Conservation (phyloP, 2,113 vertebrate genomes). For the Archocentrus centrarchus region DNA sequence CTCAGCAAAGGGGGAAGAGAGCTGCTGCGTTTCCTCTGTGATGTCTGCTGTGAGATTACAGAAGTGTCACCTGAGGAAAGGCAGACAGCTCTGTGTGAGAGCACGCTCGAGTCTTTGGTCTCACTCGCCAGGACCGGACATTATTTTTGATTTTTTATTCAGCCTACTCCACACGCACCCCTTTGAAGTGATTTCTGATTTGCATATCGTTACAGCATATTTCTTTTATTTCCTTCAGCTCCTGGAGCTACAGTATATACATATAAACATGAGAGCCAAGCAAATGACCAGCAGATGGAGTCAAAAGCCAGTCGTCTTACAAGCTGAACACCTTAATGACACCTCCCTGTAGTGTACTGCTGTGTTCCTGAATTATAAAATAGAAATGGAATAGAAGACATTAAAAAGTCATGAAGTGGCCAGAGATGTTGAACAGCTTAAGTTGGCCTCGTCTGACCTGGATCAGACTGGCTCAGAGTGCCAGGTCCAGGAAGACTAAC, state of each 20-base stretch:
- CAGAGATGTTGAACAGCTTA: slow-evolving; percentile 14
- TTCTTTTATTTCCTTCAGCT: slow-evolving; percentile 19
- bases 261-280: slow-evolving; percentile 11
- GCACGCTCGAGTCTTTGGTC: slow-evolving; percentile 23
- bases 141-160: slow-evolving; percentile 40
- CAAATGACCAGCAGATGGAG: slow-evolving; percentile 68
- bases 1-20: slow-evolving; percentile 15
- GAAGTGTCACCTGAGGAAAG: slow-evolving; percentile 50
- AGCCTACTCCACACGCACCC: background rate
- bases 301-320: slow-evolving; percentile 40
- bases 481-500: background rate
- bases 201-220: slow-evolving; percentile 6
- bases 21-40: slow-evolving; percentile 31
- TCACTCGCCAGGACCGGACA: slow-evolving; percentile 15
- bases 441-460: background rate
- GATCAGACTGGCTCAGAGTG: background rate
- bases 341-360: slow-evolving; percentile 17
- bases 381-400: slow-evolving; percentile 19
- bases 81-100: slow-evolving; percentile 28
- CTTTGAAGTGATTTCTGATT: slow-evolving; percentile 46
- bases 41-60: slow-evolving; percentile 53
- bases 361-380: slow-evolving; percentile 45
- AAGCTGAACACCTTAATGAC: slow-evolving; percentile 7
- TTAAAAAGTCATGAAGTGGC: slow-evolving; percentile 47
- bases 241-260: background rate